Percentiles rank a stretch among this genome's conserved stretches.
phyloP scores from a whole-genome alignment of 2,113 vertebrate genomes.

The Synchiropus splendidus region DNA sequence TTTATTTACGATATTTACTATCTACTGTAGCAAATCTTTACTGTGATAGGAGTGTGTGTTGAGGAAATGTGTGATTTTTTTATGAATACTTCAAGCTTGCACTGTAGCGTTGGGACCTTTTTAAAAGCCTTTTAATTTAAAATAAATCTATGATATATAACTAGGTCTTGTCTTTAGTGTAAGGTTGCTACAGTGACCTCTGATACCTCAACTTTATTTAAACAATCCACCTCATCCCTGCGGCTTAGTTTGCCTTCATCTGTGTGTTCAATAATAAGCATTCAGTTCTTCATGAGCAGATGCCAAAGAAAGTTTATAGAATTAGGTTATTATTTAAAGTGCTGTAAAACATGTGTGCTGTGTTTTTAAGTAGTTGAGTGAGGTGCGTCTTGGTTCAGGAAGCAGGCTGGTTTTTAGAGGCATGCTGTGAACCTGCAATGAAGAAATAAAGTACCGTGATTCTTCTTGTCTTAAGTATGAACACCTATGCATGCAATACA shows the following conservation, averaged over 20 bases:
- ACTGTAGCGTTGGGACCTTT: too few species aligned
- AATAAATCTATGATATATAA: too few species aligned
- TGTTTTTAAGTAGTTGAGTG: background rate
- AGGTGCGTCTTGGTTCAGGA: background rate
- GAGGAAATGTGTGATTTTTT: too few species aligned
- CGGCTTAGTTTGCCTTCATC: constrained; percentile 2
- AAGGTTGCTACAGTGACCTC: constrained; percentile 22
- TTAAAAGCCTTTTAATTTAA: too few species aligned
- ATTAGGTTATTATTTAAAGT: constrained; percentile 12
- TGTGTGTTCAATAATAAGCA: constrained; percentile 3
- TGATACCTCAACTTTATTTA: constrained; percentile 36
- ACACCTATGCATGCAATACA: constrained; percentile 6
- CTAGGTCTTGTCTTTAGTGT: constrained; percentile 1
- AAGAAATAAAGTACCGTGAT: background rate
- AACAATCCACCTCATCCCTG: constrained; percentile 24
- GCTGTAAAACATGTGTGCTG: constrained; percentile 4
- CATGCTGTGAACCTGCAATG: background rate
- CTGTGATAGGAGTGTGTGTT: too few species aligned
- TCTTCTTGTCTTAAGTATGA: constrained; percentile 4
- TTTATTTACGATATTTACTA: too few species aligned
- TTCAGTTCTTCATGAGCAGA: constrained; percentile 30
- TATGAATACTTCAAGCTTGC: too few species aligned
- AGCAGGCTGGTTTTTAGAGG: constrained; percentile 18
- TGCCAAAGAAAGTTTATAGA: constrained; percentile 53
- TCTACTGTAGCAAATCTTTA: too few species aligned